Percentiles rank a stretch among this genome's conserved stretches.
These are phyloP conservation scores for Drosophila seguyi DNA, from an alignment of 1,140 invertebrate genomes.

Conservation along the genomic window DNA sequence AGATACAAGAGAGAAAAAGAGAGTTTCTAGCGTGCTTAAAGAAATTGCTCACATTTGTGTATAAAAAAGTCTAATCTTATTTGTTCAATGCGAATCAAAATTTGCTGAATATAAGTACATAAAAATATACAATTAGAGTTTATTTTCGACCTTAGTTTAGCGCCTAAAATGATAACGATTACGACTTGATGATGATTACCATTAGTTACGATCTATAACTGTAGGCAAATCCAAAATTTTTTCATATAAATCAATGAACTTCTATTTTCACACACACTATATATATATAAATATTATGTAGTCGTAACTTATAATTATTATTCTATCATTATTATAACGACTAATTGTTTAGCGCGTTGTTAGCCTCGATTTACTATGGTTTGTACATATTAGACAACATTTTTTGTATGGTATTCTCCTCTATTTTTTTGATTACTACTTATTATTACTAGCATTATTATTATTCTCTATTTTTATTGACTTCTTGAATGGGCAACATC, in stretches of 20 bases:
- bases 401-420: conserved; percentile 54
- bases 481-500: conserved; percentile 74
- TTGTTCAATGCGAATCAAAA: conserved; percentile 78
- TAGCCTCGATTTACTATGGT: conserved; percentile 81
- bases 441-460: conserved; percentile 63
- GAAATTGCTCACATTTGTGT: conserved; percentile 66
- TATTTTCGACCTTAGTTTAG: conserved; percentile 63
- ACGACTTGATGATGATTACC: conserved; percentile 38
- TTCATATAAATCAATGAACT: conserved; percentile 46
- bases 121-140: conserved; percentile 62
- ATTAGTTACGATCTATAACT: conserved; percentile 43
- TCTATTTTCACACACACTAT: conserved; percentile 42
- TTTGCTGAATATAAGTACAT: conserved; percentile 83
- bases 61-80: conserved; percentile 59
- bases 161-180: conserved; percentile 58
- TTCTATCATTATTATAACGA: conserved; percentile 40
- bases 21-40: conserved; percentile 64
- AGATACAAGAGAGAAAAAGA: neutral
- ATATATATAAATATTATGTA: conserved; percentile 28
- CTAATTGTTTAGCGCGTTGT: conserved; percentile 62
- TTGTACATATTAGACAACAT: conserved; percentile 80
- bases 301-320: conserved; percentile 57
- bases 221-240: conserved; percentile 77
- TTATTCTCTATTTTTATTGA: conserved; percentile 53
- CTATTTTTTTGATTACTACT: conserved; percentile 45